A percentile compares a stretch with the other conserved stretches of the same genome.
Evolutionary conservation across 92 coral and sea anemone genomes (phyloP).

Genomic region (Epizoanthus illoricatus): DNA sequence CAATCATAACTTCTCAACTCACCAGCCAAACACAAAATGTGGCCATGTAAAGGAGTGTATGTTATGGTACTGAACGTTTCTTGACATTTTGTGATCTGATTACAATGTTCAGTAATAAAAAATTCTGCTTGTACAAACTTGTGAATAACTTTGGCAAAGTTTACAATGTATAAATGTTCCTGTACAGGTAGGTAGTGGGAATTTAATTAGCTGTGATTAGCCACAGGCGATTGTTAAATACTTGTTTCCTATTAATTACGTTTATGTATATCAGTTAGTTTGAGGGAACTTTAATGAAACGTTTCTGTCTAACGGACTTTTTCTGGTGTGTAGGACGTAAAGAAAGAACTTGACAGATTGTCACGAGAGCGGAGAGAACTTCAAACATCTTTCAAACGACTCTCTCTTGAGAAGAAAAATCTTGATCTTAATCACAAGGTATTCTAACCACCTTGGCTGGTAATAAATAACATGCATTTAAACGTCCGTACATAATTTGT

Average conservation of each 20-base stretch:
- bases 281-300: not conserved
- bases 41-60: too few species aligned
- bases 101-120: too few species aligned
- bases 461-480: slow-evolving; percentile 3
- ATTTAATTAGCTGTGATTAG: not conserved
- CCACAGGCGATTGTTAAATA: not conserved
- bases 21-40: too few species aligned
- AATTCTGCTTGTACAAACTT: too few species aligned
- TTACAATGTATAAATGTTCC: too few species aligned
- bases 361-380: slow-evolving; percentile 55
- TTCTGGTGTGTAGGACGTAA: slow-evolving; percentile 46
- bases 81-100: too few species aligned
- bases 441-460: slow-evolving; percentile 30
- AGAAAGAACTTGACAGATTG: slow-evolving; percentile 47
- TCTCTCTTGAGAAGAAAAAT: slow-evolving; percentile 54
- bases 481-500: slow-evolving; percentile 11
- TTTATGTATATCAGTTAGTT: not conserved
- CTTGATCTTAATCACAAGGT: slow-evolving; percentile 58
- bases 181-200: too few species aligned
- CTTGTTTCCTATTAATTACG: not conserved
- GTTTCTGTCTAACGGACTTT: slow-evolving; percentile 31
- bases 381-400: slow-evolving; percentile 46
- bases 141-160: too few species aligned
- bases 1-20: too few species aligned
- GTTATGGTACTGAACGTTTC: too few species aligned